Percentiles rank a stretch among this genome's conserved stretches.
Evolutionary conservation across 1,140 invertebrate species (phyloP).

Genomic region (Drosophila sproati): DNA sequence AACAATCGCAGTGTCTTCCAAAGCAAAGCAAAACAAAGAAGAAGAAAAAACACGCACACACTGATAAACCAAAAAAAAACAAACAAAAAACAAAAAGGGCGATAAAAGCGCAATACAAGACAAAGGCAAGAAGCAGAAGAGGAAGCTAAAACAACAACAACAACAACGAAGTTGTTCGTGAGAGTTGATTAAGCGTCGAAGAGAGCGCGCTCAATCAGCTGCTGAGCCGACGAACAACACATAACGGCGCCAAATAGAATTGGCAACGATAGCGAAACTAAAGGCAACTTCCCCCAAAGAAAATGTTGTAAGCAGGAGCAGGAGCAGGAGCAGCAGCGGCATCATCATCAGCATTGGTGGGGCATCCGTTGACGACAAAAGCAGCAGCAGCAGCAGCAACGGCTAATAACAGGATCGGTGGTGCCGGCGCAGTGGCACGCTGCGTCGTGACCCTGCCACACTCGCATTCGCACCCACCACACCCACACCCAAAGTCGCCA

Average conservation of each 20-base stretch:
- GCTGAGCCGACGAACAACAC: slow-evolving; percentile 10
- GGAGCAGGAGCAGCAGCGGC: slow-evolving; percentile 17
- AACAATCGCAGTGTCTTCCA: slow-evolving; percentile 63
- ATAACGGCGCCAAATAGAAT: slow-evolving; percentile 17
- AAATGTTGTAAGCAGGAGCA: slow-evolving; percentile 44
- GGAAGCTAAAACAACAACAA: slow-evolving; percentile 5
- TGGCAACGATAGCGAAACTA: slow-evolving; percentile 5
- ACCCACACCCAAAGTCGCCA: slow-evolving; percentile 5
- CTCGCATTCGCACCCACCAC: slow-evolving; percentile 16
- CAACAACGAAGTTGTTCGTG: slow-evolving; percentile 3
- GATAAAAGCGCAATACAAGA: background rate
- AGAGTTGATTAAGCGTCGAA: slow-evolving; percentile 7
- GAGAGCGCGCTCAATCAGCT: slow-evolving; percentile 22
- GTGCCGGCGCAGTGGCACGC: slow-evolving; percentile 32
- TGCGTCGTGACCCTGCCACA: slow-evolving; percentile 43
- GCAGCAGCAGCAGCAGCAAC: slow-evolving; percentile 37
- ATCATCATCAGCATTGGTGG: slow-evolving; percentile 1
- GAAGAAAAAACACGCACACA: slow-evolving; percentile 22
- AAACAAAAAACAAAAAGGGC: slow-evolving; percentile 2
- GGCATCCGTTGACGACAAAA: background rate
- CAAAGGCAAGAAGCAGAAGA: slow-evolving; percentile 37
- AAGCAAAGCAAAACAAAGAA: slow-evolving; percentile 45
- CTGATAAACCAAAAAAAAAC: slow-evolving; percentile 4
- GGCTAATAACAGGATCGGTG: slow-evolving; percentile 34
- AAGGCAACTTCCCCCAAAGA: slow-evolving; percentile 4